These are phyloP conservation scores for Rostratula benghalensis DNA, from an alignment of 2,113 vertebrate genomes.

Conservation along the genomic window DNA sequence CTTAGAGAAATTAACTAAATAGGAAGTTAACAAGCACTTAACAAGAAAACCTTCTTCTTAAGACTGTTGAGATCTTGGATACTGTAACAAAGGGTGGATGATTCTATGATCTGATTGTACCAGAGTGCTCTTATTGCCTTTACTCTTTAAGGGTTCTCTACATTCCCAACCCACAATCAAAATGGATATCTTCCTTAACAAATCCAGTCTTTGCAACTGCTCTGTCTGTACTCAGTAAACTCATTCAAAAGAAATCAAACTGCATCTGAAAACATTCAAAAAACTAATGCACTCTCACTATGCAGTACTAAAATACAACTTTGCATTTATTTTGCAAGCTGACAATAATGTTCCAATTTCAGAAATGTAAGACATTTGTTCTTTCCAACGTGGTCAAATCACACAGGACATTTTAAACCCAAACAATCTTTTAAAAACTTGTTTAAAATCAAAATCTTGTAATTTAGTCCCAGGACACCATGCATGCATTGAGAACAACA, in stretches of 20 bases:
- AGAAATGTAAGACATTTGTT: neutral
- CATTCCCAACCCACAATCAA: neutral
- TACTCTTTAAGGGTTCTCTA: neutral
- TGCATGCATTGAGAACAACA: neutral
- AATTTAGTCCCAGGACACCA: neutral
- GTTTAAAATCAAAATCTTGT: neutral
- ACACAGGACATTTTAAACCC: neutral
- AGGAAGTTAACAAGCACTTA: neutral
- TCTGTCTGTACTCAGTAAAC: neutral
- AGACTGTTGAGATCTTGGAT: neutral
- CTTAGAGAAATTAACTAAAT: neutral
- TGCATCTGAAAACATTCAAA: neutral
- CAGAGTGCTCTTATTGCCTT: neutral
- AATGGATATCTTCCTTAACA: neutral
- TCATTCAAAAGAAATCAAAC: neutral
- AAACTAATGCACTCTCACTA: neutral
- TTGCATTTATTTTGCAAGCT: slow-evolving; percentile 3
- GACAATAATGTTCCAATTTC: neutral
- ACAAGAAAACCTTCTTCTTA: neutral
- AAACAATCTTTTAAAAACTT: neutral
- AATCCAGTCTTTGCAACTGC: neutral
- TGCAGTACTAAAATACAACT: neutral
- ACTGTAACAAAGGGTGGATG: neutral
- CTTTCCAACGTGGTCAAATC: neutral
- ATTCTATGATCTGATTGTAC: neutral